phyloP scores from a whole-genome alignment of 2,797 vertebrate genomes.

The Girardinus metallicus region DNA sequence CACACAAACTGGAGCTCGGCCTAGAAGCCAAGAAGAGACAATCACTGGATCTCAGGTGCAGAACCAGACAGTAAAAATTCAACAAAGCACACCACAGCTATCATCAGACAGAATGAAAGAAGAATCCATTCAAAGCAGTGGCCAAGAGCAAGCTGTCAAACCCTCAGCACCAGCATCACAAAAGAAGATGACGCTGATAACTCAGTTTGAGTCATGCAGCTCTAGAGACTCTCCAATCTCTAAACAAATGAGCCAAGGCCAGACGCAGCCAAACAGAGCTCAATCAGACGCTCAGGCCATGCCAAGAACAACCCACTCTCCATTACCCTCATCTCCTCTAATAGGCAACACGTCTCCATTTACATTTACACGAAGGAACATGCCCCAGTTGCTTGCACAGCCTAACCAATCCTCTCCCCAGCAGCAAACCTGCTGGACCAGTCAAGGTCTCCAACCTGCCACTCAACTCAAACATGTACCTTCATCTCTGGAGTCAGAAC shows the following conservation, averaged over 20 bases:
- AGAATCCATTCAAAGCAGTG: constrained; percentile 31
- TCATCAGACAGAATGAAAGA: constrained; percentile 28
- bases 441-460: constrained; percentile 26
- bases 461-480: constrained; percentile 40
- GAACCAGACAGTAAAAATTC: constrained; percentile 20
- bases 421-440: constrained; percentile 55
- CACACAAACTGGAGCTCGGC: constrained; percentile 48
- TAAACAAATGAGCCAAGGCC: constrained; percentile 47
- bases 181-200: constrained; percentile 33
- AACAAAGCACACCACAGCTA: constrained; percentile 17
- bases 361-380: constrained; percentile 21
- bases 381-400: constrained; percentile 38
- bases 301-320: constrained; percentile 36
- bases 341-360: constrained; percentile 39
- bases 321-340: constrained; percentile 31
- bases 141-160: constrained; percentile 45
- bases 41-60: constrained; percentile 12
- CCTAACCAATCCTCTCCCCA: constrained; percentile 52
- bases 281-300: constrained; percentile 31
- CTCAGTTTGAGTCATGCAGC: constrained; percentile 22
- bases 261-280: constrained; percentile 29
- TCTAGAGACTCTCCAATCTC: constrained; percentile 43
- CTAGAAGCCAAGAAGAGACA: constrained; percentile 23
- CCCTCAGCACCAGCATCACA: constrained; percentile 19
- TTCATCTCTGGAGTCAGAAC: constrained; percentile 14